Evolutionary conservation across 2,888 invertebrate genomes (phyloP).

Genomic region (Herminia tarsipennalis): DNA sequence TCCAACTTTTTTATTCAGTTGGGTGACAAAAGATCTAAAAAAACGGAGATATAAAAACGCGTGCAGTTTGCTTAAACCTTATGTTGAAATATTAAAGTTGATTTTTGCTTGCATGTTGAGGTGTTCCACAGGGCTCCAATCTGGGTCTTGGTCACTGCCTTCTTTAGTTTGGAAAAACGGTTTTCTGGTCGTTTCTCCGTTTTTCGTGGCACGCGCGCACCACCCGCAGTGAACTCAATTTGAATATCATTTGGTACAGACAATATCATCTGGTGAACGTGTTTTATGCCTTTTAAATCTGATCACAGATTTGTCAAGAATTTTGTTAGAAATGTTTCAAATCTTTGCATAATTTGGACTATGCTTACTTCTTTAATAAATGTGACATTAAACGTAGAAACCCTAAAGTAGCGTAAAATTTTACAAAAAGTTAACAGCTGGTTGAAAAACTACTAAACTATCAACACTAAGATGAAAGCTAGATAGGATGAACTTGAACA

Average conservation of each 20-base stretch:
- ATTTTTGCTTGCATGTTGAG: conserved; percentile 42
- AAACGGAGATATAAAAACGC: conserved; percentile 42
- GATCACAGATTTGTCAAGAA: no score
- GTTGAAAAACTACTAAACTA: no score
- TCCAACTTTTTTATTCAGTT: conserved; percentile 75
- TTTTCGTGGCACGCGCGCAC: conserved; percentile 69
- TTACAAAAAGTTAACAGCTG: no score
- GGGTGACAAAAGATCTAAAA: conserved; percentile 79
- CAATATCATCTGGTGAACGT: conserved; percentile 18
- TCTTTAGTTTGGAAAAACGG: conserved; percentile 67
- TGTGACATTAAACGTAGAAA: no score
- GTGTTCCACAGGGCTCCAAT: conserved; percentile 42
- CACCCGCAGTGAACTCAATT: conserved; percentile 58
- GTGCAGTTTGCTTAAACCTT: conserved; percentile 40
- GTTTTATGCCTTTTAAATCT: conserved; percentile 7
- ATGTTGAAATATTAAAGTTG: conserved; percentile 45
- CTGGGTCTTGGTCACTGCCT: conserved; percentile 74
- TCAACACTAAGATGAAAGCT: no score
- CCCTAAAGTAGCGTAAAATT: no score
- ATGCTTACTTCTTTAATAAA: no score
- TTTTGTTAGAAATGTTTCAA: no score
- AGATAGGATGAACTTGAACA: no score
- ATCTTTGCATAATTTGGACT: no score
- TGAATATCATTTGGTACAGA: conserved; percentile 45
- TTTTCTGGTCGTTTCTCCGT: conserved; percentile 58